Conservation (phyloP, 1,140 invertebrate genomes). For the Sycobia sp. region DNA sequence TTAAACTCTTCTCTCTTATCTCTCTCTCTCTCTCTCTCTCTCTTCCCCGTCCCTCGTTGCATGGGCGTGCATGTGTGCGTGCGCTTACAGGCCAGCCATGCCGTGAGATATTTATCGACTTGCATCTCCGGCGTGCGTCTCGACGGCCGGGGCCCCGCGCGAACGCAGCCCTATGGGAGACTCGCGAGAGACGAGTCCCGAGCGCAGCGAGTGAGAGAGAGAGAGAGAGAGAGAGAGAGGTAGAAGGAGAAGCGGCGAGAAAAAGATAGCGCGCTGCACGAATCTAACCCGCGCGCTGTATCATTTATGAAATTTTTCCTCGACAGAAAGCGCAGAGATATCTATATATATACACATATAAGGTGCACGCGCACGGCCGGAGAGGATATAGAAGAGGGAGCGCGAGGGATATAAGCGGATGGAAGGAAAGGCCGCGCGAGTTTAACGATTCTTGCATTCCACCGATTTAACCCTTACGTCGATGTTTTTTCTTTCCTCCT, state of each 20-base stretch:
- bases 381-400: no score
- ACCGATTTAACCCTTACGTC: constrained; percentile 4
- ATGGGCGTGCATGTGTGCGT: constrained; percentile 13
- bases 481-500: no score
- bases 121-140: constrained; percentile 32
- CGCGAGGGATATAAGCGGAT: no score
- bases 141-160: background rate
- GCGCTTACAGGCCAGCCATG: constrained; percentile 21
- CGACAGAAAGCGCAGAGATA: no score
- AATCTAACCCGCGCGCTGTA: constrained; percentile 39
- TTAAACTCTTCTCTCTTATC: constrained; percentile 12
- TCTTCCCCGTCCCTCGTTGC: constrained; percentile 1
- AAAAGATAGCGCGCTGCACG: no score
- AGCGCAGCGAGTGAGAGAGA: no score
- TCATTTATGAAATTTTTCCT: constrained; percentile 35
- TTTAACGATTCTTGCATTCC: constrained; percentile 43
- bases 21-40: constrained; percentile 27
- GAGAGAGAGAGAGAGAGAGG: no score
- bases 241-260: no score
- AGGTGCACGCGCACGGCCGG: no score
- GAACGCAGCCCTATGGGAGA: background rate
- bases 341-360: no score
- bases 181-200: constrained; percentile 12
- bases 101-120: constrained; percentile 47
- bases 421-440: no score